phyloP scores from a whole-genome alignment of 2,797 vertebrate genomes.

The Cossypha caffra region DNA sequence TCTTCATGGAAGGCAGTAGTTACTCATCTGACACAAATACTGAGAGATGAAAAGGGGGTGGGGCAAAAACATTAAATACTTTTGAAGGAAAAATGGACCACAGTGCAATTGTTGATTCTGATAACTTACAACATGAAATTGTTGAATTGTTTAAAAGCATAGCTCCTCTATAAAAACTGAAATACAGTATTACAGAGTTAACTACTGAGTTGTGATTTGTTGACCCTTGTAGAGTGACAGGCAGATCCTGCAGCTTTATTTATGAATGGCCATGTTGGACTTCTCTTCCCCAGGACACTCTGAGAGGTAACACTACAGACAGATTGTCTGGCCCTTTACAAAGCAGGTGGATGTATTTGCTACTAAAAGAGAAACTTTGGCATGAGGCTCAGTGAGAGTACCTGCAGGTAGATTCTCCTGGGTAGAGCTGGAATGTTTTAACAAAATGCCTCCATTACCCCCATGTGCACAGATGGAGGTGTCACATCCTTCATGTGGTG shows the following conservation, averaged over 20 bases:
- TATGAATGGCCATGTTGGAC: not conserved
- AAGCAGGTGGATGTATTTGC: not conserved
- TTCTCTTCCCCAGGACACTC: not conserved
- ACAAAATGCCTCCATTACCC: not conserved
- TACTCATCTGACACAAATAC: not conserved
- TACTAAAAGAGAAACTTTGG: not conserved
- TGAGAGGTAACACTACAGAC: not conserved
- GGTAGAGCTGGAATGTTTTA: not conserved
- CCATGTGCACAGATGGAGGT: fast-evolving
- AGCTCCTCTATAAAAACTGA: not conserved
- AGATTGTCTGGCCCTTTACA: not conserved
- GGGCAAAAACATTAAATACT: not conserved
- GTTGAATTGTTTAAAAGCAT: not conserved
- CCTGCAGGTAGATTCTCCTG: not conserved
- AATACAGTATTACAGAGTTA: not conserved
- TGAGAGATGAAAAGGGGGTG: not conserved
- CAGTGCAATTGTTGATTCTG: not conserved
- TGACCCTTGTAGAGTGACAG: not conserved
- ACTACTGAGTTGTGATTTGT: not conserved
- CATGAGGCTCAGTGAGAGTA: not conserved
- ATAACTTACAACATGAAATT: not conserved
- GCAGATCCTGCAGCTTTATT: not conserved
- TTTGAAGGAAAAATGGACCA: not conserved
- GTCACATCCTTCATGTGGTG: fast-evolving
- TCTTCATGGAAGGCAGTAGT: not conserved